phyloP scores from a whole-genome alignment of 1,140 invertebrate genomes.

The Subanguina moxae region DNA sequence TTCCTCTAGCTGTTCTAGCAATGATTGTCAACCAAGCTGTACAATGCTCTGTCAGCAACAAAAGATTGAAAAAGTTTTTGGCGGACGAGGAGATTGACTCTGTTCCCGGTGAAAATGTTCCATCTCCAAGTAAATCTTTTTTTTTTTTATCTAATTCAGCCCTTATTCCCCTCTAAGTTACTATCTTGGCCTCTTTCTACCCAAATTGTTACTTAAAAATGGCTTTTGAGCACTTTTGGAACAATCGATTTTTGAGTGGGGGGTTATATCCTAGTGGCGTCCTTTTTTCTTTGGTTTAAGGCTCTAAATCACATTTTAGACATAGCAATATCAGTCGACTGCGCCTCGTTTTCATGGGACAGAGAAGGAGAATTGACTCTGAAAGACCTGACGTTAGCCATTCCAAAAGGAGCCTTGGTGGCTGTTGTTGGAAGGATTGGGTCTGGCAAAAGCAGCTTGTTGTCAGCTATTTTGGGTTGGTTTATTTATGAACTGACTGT shows the following conservation, averaged over 20 bases:
- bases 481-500: too few relatives aligned
- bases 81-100: conserved; percentile 51
- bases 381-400: conserved; percentile 21
- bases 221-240: too few relatives aligned
- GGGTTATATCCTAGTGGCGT: too few relatives aligned
- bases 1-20: conserved; percentile 69
- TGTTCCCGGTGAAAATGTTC: not conserved
- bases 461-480: conserved; percentile 50
- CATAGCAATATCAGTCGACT: not conserved
- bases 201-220: too few relatives aligned
- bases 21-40: conserved; percentile 63
- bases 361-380: conserved; percentile 18
- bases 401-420: conserved; percentile 24
- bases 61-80: conserved; percentile 50
- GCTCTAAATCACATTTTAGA: not conserved
- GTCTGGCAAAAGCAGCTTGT: conserved; percentile 39
- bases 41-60: conserved; percentile 55
- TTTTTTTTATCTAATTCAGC: too few relatives aligned
- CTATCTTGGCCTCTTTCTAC: too few relatives aligned
- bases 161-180: too few relatives aligned
- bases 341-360: conserved; percentile 54
- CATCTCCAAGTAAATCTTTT: not conserved
- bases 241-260: too few relatives aligned
- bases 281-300: not conserved
- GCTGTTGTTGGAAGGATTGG: conserved; percentile 31